Base-by-base conservation (phyloP, 2,113 vertebrate species). In the Proterorhinus semilunaris region DNA sequence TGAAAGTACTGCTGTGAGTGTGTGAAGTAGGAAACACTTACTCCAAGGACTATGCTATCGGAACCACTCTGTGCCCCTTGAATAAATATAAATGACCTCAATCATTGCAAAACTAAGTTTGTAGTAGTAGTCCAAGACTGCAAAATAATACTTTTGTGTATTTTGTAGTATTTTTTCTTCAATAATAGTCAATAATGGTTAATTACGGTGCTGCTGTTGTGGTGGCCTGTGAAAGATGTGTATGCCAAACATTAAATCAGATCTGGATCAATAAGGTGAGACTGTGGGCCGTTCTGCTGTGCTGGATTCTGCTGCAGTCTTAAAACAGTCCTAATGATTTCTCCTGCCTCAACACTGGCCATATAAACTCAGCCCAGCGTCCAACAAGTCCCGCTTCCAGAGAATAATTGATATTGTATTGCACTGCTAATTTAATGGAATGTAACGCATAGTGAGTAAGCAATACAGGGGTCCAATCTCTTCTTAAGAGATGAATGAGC, bases 231-330 rank as follows among this genome's bases (percentile, higher is more conserved):
- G 65, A 83, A 57, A 75, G 68, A 75, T 66, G 59, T 70, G 76
- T 70, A 54, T 65, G 68, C 70, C 67, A 65, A 83, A 67, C 69
- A 83, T 77, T 86, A 81, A 86, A 83, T 86, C 74, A 75, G 66
- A 77, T 64, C 55, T 62, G 75, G 73, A 86, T 88, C 85, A 84
- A 87, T 88, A 85, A 76, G 17, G 68, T 72, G 45, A 46, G 70
- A 49, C 69, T 43, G 66, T 71, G 66, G 67, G 59, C 58, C 79
- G 67, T 69, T 85, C 68, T 77, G 78, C 80, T 77, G 79, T 66
- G 80, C 76, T 74, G 72, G 70, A 57, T 74, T 54, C 36, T 78
- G 67, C 69, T 75, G 74, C 66, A 69, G 47, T 68, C 71, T 72
- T 72, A 80, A 78, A 16, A 79, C 52, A 13, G 71, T 55, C 55